These are phyloP conservation scores for Pitta sordida DNA, from an alignment of 2,113 vertebrate species.

Conservation along the genomic window DNA sequence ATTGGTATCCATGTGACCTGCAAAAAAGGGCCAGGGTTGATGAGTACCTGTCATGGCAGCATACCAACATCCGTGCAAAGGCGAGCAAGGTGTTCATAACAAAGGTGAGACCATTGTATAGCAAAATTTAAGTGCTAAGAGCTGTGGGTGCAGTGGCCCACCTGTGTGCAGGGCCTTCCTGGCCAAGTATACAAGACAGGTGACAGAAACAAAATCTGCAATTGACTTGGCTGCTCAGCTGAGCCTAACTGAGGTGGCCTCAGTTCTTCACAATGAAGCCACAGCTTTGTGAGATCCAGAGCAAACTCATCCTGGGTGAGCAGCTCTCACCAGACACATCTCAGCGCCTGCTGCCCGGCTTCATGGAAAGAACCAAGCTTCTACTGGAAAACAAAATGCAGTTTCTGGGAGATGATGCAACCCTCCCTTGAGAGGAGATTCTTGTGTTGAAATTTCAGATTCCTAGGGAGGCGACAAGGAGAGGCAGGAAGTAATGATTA, in stretches of 20 bases:
- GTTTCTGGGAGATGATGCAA: background rate
- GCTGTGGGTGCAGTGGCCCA: background rate
- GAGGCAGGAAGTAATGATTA: background rate
- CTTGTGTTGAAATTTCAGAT: background rate
- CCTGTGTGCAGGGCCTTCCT: background rate
- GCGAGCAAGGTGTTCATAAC: constrained; percentile 68
- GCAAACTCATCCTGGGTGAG: background rate
- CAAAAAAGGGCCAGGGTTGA: constrained; percentile 71
- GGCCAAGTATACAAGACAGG: background rate
- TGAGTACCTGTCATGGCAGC: constrained; percentile 83
- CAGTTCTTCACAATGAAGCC: background rate
- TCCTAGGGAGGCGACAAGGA: background rate
- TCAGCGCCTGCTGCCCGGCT: background rate
- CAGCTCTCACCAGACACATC: background rate
- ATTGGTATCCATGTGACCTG: constrained; percentile 82
- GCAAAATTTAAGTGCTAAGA: background rate
- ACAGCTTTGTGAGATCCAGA: background rate
- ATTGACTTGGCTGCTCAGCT: background rate
- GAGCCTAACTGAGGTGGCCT: background rate
- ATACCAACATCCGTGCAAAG: constrained; percentile 63
- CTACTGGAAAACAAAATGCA: background rate
- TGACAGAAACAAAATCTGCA: background rate
- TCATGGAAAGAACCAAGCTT: background rate
- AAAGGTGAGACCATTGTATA: constrained; percentile 47
- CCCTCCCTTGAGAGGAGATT: background rate